Evolutionary conservation across 1,140 invertebrate species (phyloP).

Genomic region (Phthorimaea operculella): DNA sequence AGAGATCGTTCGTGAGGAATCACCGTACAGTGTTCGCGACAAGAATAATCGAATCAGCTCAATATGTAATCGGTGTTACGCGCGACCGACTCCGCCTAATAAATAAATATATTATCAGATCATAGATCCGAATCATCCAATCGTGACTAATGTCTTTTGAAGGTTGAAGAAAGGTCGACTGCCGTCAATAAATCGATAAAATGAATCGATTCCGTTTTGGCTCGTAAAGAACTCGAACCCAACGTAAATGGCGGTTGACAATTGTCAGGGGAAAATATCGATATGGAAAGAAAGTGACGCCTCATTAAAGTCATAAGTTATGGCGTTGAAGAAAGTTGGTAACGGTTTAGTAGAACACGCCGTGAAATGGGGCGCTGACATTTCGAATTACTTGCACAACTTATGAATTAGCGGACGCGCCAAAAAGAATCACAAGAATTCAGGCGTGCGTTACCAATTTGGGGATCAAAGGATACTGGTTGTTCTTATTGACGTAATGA

Average conservation of each 20-base stretch:
- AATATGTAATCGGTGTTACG: conserved; percentile 27
- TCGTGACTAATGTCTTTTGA: conserved; percentile 35
- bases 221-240: conserved; percentile 51
- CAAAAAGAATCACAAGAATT: no score
- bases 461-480: no score
- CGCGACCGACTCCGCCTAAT: conserved; percentile 29
- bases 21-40: neutral
- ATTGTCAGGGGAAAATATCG: conserved; percentile 1
- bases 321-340: neutral
- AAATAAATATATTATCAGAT: conserved; percentile 24
- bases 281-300: conserved; percentile 4
- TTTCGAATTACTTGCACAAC: no score
- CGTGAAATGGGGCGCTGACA: neutral
- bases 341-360: neutral
- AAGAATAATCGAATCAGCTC: conserved; percentile 28
- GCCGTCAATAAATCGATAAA: conserved; percentile 5
- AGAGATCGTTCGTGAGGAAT: conserved; percentile 13
- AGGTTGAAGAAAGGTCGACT: conserved; percentile 21
- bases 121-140: conserved; percentile 20
- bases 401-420: no score
- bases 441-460: no score
- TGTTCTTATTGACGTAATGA: no score
- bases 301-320: neutral
- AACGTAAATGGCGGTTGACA: neutral
- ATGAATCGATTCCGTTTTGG: conserved; percentile 48